These are phyloP conservation scores for Mus spretus DNA, from an alignment of 2,797 vertebrate species.

Conservation along the genomic window DNA sequence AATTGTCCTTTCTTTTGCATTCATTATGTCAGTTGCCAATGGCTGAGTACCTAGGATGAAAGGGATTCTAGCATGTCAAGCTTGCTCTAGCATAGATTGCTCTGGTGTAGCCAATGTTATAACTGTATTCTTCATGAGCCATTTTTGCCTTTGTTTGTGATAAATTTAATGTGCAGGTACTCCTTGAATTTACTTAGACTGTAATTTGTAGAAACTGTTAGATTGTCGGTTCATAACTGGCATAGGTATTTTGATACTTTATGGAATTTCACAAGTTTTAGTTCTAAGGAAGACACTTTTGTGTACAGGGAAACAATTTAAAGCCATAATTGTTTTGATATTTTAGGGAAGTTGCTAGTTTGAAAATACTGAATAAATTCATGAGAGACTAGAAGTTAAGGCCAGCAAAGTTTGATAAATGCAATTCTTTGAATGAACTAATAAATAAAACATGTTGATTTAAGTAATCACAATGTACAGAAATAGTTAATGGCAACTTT, in stretches of 20 bases:
- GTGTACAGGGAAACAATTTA: neutral
- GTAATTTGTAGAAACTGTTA: neutral
- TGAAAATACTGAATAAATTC: neutral
- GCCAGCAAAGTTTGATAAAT: neutral
- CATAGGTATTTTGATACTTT: neutral
- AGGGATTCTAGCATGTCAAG: neutral
- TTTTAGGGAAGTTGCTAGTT: neutral
- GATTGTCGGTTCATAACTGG: neutral
- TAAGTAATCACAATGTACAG: neutral
- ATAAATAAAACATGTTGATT: neutral
- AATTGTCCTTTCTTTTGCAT: neutral
- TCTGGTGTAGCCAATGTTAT: neutral
- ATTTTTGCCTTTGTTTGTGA: neutral
- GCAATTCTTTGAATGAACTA: no score
- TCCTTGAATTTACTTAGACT: neutral
- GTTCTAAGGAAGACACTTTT: neutral
- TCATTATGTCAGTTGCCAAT: neutral
- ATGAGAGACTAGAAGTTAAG: neutral
- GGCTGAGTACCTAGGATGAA: neutral
- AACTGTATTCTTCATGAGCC: neutral
- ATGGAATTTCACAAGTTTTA: neutral
- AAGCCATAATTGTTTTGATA: neutral
- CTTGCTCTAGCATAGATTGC: neutral
- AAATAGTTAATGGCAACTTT: neutral
- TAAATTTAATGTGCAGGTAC: neutral